Evolutionary conservation across 92 coral and sea anemone species (phyloP), one percentile per base, ranked within the genome.

Genomic region (Palythoa grandis): DNA sequence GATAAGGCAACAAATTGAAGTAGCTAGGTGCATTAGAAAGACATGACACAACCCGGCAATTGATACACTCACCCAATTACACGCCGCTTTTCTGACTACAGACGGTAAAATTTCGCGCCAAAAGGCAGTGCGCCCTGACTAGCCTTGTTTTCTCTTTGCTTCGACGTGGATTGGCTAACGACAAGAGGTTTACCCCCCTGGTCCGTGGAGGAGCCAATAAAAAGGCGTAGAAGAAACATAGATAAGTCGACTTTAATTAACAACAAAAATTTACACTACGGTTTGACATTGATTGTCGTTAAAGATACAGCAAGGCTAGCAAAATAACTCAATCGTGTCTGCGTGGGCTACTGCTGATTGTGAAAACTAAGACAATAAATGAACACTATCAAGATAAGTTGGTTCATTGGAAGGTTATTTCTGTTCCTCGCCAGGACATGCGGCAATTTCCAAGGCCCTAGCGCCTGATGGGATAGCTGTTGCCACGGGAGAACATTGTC

Each of bases 401-500:
- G 17, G 67, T 60, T 60, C 17, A 50, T 20, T 19, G 11, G 48
- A 76, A 13, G 17, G 6, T 7, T 7, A 23, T 4, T 7, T 14
- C 2, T 20, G 23, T 11, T 40, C 9, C 38, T 85, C 24, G 39
- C 20, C 37, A 94, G 99, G 99, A 5, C 99, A 97, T 79, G 98
- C 99, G 35, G 92, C 92, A 0, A 97, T 97, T 79, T 92, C 99
- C 76, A 91, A 90, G 88, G 95, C 92, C 54, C 88, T 97, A 40
- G 92, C 91, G n/a, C 91, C 97, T 0, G 84, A 92, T 63, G 98
- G 99, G 17, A 95, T 97, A 72, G 98, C 93, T 2, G 98, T 97
- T n/a, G 99, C 99, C 37, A 95, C 99, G 0, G 99, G 99, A 24
- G 99, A 97, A 61, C 96, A 93, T 23, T 97, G 99, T 63, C 99